Evolutionary conservation across 2,113 vertebrate genomes (phyloP).

Genomic region (Colius striatus): DNA sequence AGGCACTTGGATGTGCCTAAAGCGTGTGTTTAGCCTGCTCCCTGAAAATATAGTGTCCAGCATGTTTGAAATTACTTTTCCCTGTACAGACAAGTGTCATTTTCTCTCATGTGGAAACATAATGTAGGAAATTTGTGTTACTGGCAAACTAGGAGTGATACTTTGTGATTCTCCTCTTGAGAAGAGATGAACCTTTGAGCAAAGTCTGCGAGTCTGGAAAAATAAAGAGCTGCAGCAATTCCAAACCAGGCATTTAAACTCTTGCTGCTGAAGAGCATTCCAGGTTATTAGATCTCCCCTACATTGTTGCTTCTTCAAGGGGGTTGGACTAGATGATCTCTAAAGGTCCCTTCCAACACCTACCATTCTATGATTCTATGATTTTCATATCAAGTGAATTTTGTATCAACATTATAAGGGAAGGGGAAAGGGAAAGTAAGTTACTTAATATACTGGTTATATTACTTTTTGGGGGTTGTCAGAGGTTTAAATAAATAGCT

Average conservation of each 20-base stretch:
- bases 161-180: no score
- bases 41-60: accelerated
- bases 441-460: neutral
- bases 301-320: no score
- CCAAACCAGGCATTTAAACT: neutral
- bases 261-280: neutral
- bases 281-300: neutral
- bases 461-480: neutral
- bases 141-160: neutral
- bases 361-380: no score
- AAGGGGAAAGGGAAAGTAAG: accelerated
- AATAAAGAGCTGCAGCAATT: neutral
- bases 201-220: neutral
- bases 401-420: neutral
- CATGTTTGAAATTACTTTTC: neutral
- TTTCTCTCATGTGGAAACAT: neutral
- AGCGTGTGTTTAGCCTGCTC: neutral
- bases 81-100: accelerated
- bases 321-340: no score
- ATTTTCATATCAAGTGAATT: neutral
- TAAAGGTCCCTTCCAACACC: no score
- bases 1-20: neutral
- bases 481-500: neutral
- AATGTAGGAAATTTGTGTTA: neutral
- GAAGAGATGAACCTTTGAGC: neutral